phyloP scores from a whole-genome alignment of 2,797 vertebrate genomes.

The Phrynocephalus vlangalii region DNA sequence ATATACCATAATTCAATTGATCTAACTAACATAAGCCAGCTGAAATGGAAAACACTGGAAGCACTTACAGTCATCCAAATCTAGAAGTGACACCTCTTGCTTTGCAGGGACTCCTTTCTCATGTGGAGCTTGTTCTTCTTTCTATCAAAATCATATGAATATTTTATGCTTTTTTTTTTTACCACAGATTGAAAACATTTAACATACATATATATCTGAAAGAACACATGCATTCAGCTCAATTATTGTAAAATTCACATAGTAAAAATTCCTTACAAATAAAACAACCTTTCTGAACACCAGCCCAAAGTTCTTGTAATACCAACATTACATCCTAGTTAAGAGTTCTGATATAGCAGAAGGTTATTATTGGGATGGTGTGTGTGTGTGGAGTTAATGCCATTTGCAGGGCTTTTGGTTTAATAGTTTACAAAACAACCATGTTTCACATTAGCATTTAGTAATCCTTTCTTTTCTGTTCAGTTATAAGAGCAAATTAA shows the following conservation, averaged over 20 bases:
- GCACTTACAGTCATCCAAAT: slow-evolving; percentile 95
- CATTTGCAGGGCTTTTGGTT: slow-evolving; percentile 4
- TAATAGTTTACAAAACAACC: neutral
- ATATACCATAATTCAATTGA: neutral
- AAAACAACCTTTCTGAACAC: neutral
- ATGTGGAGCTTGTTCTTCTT: slow-evolving; percentile 73
- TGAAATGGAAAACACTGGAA: slow-evolving; percentile 1
- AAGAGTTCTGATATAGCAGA: neutral
- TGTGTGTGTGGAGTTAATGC: neutral
- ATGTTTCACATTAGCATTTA: neutral
- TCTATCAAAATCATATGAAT: slow-evolving; percentile 72
- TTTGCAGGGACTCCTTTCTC: slow-evolving; percentile 66
- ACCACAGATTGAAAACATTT: neutral
- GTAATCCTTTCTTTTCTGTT: neutral
- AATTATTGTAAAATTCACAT: slow-evolving; percentile 3
- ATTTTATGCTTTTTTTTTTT: slow-evolving; percentile 43
- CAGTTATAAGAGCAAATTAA: neutral
- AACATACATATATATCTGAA: slow-evolving; percentile 23
- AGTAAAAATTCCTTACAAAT: slow-evolving; percentile 7
- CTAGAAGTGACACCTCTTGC: slow-evolving; percentile 87
- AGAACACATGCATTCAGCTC: neutral
- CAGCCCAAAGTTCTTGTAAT: neutral
- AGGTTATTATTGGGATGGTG: neutral
- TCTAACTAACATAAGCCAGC: neutral
- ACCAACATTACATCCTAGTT: slow-evolving; percentile 22